Conservation (phyloP, 2,888 invertebrate species). For the Tetrapedia diversipes region DNA sequence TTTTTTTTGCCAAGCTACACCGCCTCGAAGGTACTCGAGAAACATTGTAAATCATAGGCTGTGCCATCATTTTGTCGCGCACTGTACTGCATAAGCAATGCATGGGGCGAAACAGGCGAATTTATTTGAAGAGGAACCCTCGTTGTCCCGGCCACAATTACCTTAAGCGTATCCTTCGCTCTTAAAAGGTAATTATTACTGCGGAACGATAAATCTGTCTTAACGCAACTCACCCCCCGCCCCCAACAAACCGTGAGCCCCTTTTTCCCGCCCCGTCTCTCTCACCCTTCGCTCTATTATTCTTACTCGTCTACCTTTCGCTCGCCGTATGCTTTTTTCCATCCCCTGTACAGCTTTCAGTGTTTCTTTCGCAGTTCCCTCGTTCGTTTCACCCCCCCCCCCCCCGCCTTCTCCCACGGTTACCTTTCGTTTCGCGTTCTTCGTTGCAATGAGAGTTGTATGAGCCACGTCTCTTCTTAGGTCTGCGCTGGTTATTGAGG, state of each 20-base stretch:
- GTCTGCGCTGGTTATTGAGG: too few species aligned
- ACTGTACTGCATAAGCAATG: slow-evolving; percentile 52
- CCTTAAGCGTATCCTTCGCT: slow-evolving; percentile 57
- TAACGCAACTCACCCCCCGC: slow-evolving; percentile 40
- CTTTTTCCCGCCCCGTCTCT: slow-evolving; percentile 2
- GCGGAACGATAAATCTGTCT: slow-evolving; percentile 60
- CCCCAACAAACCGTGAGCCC: too few species aligned
- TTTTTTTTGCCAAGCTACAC: too few species aligned
- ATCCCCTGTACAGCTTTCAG: slow-evolving; percentile 5
- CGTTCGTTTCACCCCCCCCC: neutral
- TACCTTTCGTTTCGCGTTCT: too few species aligned
- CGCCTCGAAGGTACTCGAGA: too few species aligned
- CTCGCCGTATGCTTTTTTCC: slow-evolving; percentile 11
- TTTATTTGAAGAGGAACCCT: slow-evolving; percentile 54
- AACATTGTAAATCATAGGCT: too few species aligned
- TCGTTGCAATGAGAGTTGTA: too few species aligned
- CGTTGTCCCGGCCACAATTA: slow-evolving; percentile 53
- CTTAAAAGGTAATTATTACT: slow-evolving; percentile 64
- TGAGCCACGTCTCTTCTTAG: too few species aligned
- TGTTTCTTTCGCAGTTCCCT: neutral
- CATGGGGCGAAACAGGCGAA: slow-evolving; percentile 47
- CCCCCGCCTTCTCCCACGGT: too few species aligned
- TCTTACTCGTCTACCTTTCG: slow-evolving; percentile 17
- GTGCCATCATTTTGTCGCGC: too few species aligned
- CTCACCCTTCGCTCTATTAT: slow-evolving; percentile 22